These are phyloP conservation scores for Amiota minor DNA, from an alignment of 2,888 invertebrate species.

Conservation along the genomic window DNA sequence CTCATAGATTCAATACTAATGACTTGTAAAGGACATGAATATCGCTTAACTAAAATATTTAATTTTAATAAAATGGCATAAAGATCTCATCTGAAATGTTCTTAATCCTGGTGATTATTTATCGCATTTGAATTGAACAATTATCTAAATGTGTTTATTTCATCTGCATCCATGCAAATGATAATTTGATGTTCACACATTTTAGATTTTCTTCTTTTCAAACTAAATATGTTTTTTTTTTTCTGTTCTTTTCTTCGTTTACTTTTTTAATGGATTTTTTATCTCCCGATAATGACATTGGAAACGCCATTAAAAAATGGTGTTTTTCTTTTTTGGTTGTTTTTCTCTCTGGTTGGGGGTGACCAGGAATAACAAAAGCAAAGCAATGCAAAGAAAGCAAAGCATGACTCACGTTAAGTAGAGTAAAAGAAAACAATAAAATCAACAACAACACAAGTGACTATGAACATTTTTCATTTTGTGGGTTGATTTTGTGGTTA, in stretches of 20 bases:
- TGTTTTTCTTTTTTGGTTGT: slow-evolving; percentile 42
- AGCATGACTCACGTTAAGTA: too few species aligned
- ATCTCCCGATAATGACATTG: slow-evolving; percentile 54
- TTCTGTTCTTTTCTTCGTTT: slow-evolving; percentile 39
- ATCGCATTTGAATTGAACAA: too few species aligned
- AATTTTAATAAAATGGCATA: too few species aligned
- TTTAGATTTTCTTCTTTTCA: neutral
- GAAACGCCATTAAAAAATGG: slow-evolving; percentile 35
- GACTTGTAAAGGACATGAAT: too few species aligned
- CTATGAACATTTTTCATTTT: slow-evolving; percentile 58
- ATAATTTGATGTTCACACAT: slow-evolving; percentile 8
- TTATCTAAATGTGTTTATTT: too few species aligned
- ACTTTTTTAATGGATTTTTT: slow-evolving; percentile 69
- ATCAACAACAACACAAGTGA: slow-evolving; percentile 50
- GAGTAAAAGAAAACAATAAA: neutral
- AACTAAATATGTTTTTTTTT: too few species aligned
- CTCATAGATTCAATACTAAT: too few species aligned
- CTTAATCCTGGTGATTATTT: too few species aligned
- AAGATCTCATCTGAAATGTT: too few species aligned
- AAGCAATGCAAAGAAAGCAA: neutral
- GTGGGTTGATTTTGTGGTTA: slow-evolving; percentile 41
- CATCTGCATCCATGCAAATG: slow-evolving; percentile 24
- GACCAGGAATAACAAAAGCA: neutral
- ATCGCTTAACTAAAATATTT: too few species aligned
- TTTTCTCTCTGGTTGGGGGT: slow-evolving; percentile 46